Base-by-base conservation (phyloP, 2,113 vertebrate genomes). In the Notarius quadriscutis region DNA sequence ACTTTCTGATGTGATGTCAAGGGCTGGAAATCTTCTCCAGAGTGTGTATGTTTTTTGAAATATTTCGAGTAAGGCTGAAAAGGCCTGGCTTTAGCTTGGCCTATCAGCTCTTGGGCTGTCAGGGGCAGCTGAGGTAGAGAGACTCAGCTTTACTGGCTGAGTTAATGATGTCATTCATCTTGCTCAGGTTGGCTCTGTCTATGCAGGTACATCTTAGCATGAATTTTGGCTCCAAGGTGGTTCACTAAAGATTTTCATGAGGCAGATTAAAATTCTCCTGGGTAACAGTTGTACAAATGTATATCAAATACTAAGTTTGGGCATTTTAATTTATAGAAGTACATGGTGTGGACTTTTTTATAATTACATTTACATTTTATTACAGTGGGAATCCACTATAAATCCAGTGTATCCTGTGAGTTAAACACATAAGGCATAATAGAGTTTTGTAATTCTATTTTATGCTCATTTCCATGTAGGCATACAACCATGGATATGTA, bases 101-200 rank as follows among this genome's bases (percentile, higher is more conserved):
- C 83, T 74, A 81, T 88, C 80, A 79, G 80, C 81, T 88, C 18
- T 62, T 75, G 50, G 50, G 77, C 81, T 81, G 77, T 55, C 84
- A 89, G 57, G 51, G 62, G 25, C 69, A 85, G 79, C 74, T 75
- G 80, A 84, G 84, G 67, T 72, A 30, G 34, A 27, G 80, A 87
- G 22, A 74, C 74, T 53, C 62, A 74, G 84, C 57, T 75, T 88
- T 84, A 81, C 84, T 84, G 89, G 60, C 84, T 75, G 77, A 84
- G 84, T 81, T 90, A 90, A 88, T 90, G 87, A 90, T 90, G 81
- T 84, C 81, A 30, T 90, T 88, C 89, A 90, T 90, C 89, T 88
- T 90, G 83, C 82, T 84, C 84, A 88, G 69, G 84, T 88, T 85
- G 77, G 81, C 53, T 83, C 86, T 87, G 58, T 88, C 89, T 88